Evolutionary conservation across 2,113 vertebrate species (phyloP), one percentile per base, ranked within the genome.

Genomic region (Romanogobio albipinnatus): DNA sequence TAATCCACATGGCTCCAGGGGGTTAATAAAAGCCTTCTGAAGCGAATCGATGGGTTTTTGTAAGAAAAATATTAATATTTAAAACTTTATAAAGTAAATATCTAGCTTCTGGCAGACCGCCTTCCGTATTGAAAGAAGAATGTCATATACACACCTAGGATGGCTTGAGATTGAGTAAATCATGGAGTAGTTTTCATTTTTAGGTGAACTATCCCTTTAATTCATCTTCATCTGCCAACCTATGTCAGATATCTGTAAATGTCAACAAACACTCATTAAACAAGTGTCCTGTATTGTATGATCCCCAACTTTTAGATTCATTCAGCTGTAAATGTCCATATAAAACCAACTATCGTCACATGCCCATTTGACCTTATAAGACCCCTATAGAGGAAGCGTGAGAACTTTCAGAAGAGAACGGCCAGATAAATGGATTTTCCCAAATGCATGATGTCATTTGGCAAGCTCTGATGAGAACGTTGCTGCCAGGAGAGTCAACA

Each of bases 361-460:
- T 74, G 68, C 43, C n/a, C 36, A 74, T 45, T 43, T 71, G 2
- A 47, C 22, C 10, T 2, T 24, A 47, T 8, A 43, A 14, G 39
- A 11, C 22, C 33, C 33, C 13, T 9, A 74, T 13, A 64, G 43
- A 64, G 9, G 24, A 19, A 76, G 59, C 5, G 17, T 51, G 73
- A 36, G 47, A 68, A 56, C 29, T 39, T 64, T 49, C 10, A 14
- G 24, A 81, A 13, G 24, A 62, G 71, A 76, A 15, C 19, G 24
- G 39, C 5, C 24, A 71, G 19, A 82, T 43, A 59, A 43, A 13
- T 62, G 62, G 61, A 59, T 36, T 66, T 76, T 56, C 15, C 62
- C 29, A 39, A 43, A 22, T 14, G 70, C 61, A 76, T 88, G 9
- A 80, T 33, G 68, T 75, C 19, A 59, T 73, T 79, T 53, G 62